phyloP scores from a whole-genome alignment of 2,888 invertebrate species.

The Gymnosoma rotundatum region DNA sequence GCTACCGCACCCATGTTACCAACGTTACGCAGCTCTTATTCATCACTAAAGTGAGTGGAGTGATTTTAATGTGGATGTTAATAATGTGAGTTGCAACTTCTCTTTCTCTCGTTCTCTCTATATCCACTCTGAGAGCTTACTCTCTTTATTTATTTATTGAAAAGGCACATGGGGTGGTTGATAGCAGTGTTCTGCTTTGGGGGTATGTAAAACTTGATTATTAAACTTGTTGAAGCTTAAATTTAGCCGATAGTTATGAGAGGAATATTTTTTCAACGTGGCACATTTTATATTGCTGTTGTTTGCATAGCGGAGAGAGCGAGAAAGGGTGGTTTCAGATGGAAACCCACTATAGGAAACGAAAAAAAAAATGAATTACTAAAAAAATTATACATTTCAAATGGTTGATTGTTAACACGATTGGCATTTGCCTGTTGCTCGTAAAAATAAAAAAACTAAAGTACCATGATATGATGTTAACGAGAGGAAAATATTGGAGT shows the following conservation, averaged over 20 bases:
- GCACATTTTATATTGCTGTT: constrained; percentile 36
- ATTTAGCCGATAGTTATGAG: constrained; percentile 37
- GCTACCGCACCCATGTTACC: constrained; percentile 68
- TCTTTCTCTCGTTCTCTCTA: not conserved
- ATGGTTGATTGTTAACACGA: constrained; percentile 47
- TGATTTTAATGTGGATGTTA: constrained; percentile 10
- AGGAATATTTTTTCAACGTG: constrained; percentile 45
- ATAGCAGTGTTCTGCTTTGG: not conserved
- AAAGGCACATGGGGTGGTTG: not conserved
- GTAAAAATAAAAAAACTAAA: constrained; percentile 51
- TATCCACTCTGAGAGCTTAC: not conserved
- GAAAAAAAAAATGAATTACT: not conserved
- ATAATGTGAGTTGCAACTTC: not conserved
- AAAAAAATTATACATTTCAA: constrained; percentile 40
- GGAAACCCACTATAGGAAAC: not conserved
- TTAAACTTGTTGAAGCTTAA: constrained; percentile 39
- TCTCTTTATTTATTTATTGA: not conserved
- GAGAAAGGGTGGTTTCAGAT: not conserved
- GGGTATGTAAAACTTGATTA: constrained; percentile 36
- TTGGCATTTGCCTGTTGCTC: constrained; percentile 71
- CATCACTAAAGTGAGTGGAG: constrained; percentile 30
- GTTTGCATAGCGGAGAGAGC: not conserved
- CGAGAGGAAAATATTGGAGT: constrained; percentile 23
- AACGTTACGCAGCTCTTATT: constrained; percentile 54
- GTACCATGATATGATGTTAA: constrained; percentile 6